Evolutionary conservation across 2,888 invertebrate genomes (phyloP), one percentile per base, ranked within the genome.

Genomic region (Volucella bombylans): DNA sequence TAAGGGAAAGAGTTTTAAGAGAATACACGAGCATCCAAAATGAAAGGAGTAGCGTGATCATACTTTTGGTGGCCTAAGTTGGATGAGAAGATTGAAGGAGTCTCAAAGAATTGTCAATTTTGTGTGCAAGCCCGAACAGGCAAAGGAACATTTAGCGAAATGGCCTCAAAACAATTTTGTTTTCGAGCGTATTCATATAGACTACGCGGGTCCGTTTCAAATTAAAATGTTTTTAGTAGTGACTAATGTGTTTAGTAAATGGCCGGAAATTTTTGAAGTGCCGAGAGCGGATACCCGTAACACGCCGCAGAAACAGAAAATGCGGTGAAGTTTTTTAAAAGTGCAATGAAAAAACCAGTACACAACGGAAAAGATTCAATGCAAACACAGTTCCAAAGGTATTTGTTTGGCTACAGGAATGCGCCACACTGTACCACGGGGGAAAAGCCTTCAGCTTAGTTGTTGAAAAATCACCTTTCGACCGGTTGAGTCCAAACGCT

Each of bases 31-130:
- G n/a, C n/a, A 6, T 11, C 38, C 1, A 72, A 72, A 38, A 57
- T 55, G 47, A 73, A 73, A 10, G 45, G 31, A 12, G 8, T 73
- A 15, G 54, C 54, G 4, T 31, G 73, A 4, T 72, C 72, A 2
- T 72, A 72, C 43, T 62, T 52, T 39, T 65, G 65, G 65, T 65
- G 65, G 65, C 65, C 65, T 1, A 52, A 41, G 1, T 52, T 65
- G n/a, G 52, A 65, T 18, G 61, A 31, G 61, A 47, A 45, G 47
- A 61, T 61, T 12, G 61, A 49, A n/a, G 8, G 15, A n/a, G 12
- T 49, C 14, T 49, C 14, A 8, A 14, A 49, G 4, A 49, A 49
- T 31, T 61, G 61, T 61, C 18, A 61, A 23, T 47, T 61, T 45
- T 61, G 31, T 47, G 61, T 47, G 23, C 61, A 61, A 14, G 14